Evolutionary conservation across 2,888 invertebrate species (phyloP).

Genomic region (Thymelicus lineola): DNA sequence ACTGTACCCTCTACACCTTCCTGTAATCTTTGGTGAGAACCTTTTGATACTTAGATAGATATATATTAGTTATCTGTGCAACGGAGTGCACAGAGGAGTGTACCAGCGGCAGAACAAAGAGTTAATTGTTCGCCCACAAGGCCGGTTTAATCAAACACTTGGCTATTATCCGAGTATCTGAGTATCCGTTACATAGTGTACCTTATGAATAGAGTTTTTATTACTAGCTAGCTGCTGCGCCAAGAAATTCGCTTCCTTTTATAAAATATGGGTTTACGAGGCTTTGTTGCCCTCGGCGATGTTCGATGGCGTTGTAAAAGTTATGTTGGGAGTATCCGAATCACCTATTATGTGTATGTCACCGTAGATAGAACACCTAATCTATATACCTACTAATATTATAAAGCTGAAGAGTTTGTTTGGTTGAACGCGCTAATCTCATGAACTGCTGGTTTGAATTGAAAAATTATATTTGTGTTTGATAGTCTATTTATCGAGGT

Average conservation of each 20-base stretch:
- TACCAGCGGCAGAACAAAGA: conserved; percentile 1
- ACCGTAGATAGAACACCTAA: too few species aligned
- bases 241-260: not conserved
- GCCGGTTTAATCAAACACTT: conserved; percentile 5
- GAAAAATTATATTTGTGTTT: too few species aligned
- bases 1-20: not conserved
- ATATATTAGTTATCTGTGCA: conserved; percentile 6
- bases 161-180: conserved; percentile 8
- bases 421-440: too few species aligned
- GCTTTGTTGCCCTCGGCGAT: too few species aligned
- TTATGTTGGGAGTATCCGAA: too few species aligned
- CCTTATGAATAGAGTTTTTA: conserved; percentile 5
- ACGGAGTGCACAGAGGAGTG: not conserved
- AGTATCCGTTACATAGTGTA: conserved; percentile 26
- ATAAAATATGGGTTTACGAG: not conserved
- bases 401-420: too few species aligned
- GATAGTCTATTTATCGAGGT: too few species aligned
- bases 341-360: too few species aligned
- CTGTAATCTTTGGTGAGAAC: not conserved
- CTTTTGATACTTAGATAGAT: not conserved
- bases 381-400: too few species aligned
- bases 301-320: too few species aligned
- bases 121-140: conserved; percentile 4
- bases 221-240: not conserved
- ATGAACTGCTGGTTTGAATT: too few species aligned